These are phyloP conservation scores for Helleia helle DNA, from an alignment of 2,888 invertebrate species.

Conservation along the genomic window DNA sequence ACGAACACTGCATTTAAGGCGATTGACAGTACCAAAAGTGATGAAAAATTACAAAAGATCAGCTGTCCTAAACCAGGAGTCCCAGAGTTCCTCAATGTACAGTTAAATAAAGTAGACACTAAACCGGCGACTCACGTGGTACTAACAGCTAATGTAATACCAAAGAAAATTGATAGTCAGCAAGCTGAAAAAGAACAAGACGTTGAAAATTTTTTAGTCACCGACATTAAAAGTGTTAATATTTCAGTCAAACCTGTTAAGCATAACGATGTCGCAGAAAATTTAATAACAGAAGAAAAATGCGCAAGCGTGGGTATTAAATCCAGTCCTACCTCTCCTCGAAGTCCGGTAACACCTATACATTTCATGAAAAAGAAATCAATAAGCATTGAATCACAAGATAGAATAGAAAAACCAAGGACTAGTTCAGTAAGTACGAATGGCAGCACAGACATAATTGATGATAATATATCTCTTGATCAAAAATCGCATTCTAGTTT, in stretches of 20 bases:
- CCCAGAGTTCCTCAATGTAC: conserved; percentile 81
- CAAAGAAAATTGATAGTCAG: conserved; percentile 59
- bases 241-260: conserved; percentile 38
- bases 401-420: conserved; percentile 53
- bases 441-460: conserved; percentile 59
- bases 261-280: conserved; percentile 36
- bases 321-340: conserved; percentile 28
- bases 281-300: conserved; percentile 34
- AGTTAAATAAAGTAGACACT: conserved; percentile 79
- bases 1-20: conserved; percentile 30
- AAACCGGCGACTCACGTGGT: conserved; percentile 77
- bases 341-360: conserved; percentile 58
- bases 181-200: conserved; percentile 45
- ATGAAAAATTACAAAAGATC: conserved; percentile 48
- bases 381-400: conserved; percentile 68
- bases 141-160: conserved; percentile 74
- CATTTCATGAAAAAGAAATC: conserved; percentile 71
- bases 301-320: conserved; percentile 13
- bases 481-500: conserved; percentile 64
- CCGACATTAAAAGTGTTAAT: conserved; percentile 36
- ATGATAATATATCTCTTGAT: conserved; percentile 60
- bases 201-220: conserved; percentile 34
- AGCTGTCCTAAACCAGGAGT: conserved; percentile 44
- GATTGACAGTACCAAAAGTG: conserved; percentile 40
- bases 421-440: conserved; percentile 56